Evolutionary conservation across 2,113 vertebrate species (phyloP).

Genomic region (Eonycteris spelaea): DNA sequence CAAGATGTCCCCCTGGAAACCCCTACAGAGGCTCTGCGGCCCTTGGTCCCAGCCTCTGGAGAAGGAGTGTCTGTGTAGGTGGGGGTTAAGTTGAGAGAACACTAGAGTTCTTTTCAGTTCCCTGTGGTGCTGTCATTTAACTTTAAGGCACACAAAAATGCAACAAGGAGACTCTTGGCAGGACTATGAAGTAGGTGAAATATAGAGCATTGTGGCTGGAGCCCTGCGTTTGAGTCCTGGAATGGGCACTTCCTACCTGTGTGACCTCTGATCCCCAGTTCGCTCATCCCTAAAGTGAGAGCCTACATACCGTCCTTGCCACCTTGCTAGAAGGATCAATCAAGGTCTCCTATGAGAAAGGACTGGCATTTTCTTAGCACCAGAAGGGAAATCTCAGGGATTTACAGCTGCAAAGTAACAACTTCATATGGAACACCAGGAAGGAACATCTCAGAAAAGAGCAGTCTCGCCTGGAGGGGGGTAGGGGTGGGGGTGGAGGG

Average conservation of each 20-base stretch:
- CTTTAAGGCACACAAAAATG: background rate
- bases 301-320: background rate
- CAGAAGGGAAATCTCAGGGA: background rate
- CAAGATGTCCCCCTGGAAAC: background rate
- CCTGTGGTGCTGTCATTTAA: background rate
- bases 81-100: background rate
- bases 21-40: background rate
- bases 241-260: background rate
- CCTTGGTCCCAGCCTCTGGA: accelerated
- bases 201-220: background rate
- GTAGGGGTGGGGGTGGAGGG: background rate
- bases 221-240: background rate
- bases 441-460: background rate
- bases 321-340: background rate
- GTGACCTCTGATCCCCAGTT: background rate
- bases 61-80: background rate
- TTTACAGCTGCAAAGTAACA: background rate
- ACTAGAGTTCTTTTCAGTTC: background rate
- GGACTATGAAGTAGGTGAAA: background rate
- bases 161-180: background rate
- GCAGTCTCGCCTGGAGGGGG: background rate
- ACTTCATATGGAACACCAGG: background rate
- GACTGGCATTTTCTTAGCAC: background rate
- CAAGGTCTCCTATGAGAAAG: background rate
- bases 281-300: background rate